Percentiles rank a stretch among this genome's conserved stretches.
Conservation (phyloP, 1,140 invertebrate species). For the Nautilus pompilius region DNA sequence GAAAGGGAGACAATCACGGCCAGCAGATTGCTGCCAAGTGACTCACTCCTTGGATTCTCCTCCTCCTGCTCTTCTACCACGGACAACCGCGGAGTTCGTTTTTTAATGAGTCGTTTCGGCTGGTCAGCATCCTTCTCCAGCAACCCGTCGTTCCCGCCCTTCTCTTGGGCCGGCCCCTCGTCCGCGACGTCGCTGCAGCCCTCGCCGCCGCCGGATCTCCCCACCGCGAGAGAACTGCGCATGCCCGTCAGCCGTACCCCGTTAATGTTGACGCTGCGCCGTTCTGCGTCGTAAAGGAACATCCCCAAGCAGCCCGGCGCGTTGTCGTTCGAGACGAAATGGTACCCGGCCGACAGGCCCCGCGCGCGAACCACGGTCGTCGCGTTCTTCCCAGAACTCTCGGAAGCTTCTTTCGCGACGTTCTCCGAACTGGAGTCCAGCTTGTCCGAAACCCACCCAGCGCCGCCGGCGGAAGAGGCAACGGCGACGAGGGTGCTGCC, state of each 20-base stretch:
- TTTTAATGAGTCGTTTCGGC: too few relatives aligned
- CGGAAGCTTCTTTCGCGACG: neutral
- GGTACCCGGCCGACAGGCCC: neutral
- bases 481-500: neutral
- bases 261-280: neutral
- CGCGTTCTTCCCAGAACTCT: too few relatives aligned
- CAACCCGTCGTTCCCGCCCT: neutral
- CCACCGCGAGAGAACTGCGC: neutral
- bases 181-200: neutral
- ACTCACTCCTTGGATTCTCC: neutral
- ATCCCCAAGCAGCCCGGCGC: neutral
- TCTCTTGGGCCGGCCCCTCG: neutral
- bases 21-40: constrained; percentile 8
- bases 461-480: neutral
- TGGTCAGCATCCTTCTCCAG: neutral
- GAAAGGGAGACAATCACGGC: constrained; percentile 24
- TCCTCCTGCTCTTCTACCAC: neutral
- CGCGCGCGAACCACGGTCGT: neutral
- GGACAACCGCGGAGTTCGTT: neutral
- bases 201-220: neutral
- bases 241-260: neutral
- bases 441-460: neutral
- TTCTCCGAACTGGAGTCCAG: neutral
- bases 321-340: neutral
- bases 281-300: neutral